phyloP scores from a whole-genome alignment of 2,797 vertebrate genomes.

The Sebastes matsubarae region DNA sequence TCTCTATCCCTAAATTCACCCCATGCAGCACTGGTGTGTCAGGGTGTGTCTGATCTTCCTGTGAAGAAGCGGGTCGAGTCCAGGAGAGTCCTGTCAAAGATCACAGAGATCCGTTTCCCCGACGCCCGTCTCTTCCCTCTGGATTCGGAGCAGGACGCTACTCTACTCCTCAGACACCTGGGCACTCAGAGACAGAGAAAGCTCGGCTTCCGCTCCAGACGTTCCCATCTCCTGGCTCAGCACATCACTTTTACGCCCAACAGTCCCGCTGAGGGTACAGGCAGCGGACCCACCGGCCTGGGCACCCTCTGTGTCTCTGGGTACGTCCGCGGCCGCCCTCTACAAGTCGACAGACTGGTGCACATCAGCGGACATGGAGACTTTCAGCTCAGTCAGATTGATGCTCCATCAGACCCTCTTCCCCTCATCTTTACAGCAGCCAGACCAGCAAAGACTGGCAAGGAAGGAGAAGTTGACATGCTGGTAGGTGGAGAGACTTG shows the following conservation, averaged over 20 bases:
- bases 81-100: slow-evolving; percentile 85
- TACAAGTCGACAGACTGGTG: slow-evolving; percentile 89
- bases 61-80: slow-evolving; percentile 90
- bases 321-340: slow-evolving; percentile 88
- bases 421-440: slow-evolving; percentile 78
- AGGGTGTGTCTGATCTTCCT: slow-evolving; percentile 84
- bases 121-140: slow-evolving; percentile 87
- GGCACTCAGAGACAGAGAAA: slow-evolving; percentile 90
- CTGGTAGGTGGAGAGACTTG: slow-evolving; percentile 69
- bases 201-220: slow-evolving; percentile 89
- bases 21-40: slow-evolving; percentile 86
- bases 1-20: background rate
- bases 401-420: slow-evolving; percentile 89
- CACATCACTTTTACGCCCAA: slow-evolving; percentile 83
- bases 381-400: slow-evolving; percentile 94
- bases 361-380: slow-evolving; percentile 94
- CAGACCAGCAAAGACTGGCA: slow-evolving; percentile 76
- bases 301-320: slow-evolving; percentile 94
- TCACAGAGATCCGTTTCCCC: slow-evolving; percentile 88
- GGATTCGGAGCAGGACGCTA: slow-evolving; percentile 88
- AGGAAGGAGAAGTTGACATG: slow-evolving; percentile 82
- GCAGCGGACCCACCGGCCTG: slow-evolving; percentile 70
- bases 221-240: slow-evolving; percentile 88
- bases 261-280: slow-evolving; percentile 38
- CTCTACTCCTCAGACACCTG: slow-evolving; percentile 88